Evolutionary conservation across 2,113 vertebrate genomes (phyloP).

Genomic region (Oceanites oceanicus): DNA sequence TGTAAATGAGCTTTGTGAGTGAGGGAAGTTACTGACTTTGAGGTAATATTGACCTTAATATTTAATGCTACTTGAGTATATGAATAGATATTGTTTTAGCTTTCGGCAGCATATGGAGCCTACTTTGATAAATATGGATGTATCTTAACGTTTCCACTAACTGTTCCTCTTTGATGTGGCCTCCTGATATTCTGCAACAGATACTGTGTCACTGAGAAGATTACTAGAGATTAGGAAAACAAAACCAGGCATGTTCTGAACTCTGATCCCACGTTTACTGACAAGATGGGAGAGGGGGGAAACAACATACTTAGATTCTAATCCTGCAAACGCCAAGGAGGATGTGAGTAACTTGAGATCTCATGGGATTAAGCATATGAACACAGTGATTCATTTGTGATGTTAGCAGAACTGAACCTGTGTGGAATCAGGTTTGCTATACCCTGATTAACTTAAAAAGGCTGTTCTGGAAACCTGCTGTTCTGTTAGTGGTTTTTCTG

Average conservation of each 20-base stretch:
- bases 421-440: not conserved
- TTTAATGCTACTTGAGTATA: not conserved
- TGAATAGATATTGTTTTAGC: not conserved
- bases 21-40: not conserved
- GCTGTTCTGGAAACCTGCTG: not conserved
- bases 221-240: conserved; percentile 52
- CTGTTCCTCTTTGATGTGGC: not conserved
- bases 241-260: conserved; percentile 41
- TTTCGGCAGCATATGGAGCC: not conserved
- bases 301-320: conserved; percentile 40
- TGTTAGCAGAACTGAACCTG: not conserved
- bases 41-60: not conserved
- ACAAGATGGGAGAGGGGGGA: not conserved
- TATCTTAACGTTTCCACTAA: not conserved
- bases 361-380: not conserved
- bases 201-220: conserved; percentile 43
- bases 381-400: not conserved
- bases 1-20: not conserved
- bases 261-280: conserved; percentile 43
- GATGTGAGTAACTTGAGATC: not conserved
- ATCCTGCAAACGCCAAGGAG: not conserved
- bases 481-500: not conserved
- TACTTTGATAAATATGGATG: not conserved
- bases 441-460: not conserved
- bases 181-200: conserved; percentile 15